Base-by-base conservation (phyloP, 2,888 invertebrate species). In the Linnaemya vulpina region DNA sequence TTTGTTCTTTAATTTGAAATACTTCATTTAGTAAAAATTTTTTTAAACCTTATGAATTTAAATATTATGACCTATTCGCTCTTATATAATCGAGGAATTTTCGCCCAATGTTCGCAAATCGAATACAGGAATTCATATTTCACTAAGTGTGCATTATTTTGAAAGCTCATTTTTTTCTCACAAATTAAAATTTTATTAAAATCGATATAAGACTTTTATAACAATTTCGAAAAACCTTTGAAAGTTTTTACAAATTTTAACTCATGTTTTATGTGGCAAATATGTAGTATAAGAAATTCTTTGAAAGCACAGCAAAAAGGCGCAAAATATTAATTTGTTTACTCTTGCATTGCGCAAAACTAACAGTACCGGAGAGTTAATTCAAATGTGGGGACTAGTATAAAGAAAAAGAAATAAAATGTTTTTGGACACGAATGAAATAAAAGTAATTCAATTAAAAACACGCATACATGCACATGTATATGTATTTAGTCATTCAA, bases 261-360 rank as follows among this genome's bases (percentile, higher is more conserved):
- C 11, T 15, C 8, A 51, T 5, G 11, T 22, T 53, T 53, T 22
- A 51, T 53, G 13, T 53, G 53, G 53, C 53, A 53, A 13, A 13
- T 20, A 10, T 20, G 13, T 20, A 10, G 1, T 35, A n/a, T 10
- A 49, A 10, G 30, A 49, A 46, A 43, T n/a, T 53, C 55, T 4
- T 30, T 15, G n/a, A 46, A 67, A 70, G 62, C 30, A 70, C 43
- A 71, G 25, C 51, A 38, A 81, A 80, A 74, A 84, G 81, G 74
- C 84, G 82, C 81, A 82, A 82, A 80, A 62, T 40, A 40, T 40
- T 25, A 46, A 22, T 35, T 73, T 80, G 62, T 53, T 75, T 63
- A 81, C 68, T 74, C 73, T 70, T 81, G 62, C 78, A 85, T 85
- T 74, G 81, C 76, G 68, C 74, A 84, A 84, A 80, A 67, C 73